phyloP scores from a whole-genome alignment of 2,113 vertebrate genomes.

The Mesoclemmys tuberculata region DNA sequence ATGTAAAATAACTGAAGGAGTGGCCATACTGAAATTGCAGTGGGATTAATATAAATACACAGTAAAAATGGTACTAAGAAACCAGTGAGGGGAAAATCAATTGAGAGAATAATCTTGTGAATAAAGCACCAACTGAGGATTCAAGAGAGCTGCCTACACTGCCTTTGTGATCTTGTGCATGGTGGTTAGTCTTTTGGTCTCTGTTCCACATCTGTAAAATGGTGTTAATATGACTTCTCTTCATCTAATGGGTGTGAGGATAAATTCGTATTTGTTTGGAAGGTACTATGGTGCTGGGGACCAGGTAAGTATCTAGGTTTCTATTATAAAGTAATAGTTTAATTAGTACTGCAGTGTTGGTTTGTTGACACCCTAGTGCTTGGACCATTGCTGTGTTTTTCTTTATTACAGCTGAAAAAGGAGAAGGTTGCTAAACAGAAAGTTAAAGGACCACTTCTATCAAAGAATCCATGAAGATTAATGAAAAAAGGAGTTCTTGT shows the following conservation, averaged over 20 bases:
- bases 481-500: constrained; percentile 4
- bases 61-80: background rate
- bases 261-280: background rate
- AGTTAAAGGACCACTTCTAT: constrained; percentile 36
- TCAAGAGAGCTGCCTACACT: background rate
- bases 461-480: constrained; percentile 55
- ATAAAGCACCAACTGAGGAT: background rate
- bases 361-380: background rate
- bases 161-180: background rate
- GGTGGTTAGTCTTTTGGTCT: background rate
- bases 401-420: constrained; percentile 76
- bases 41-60: background rate
- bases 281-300: background rate
- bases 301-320: background rate
- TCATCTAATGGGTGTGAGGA: background rate
- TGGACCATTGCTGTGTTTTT: constrained; percentile 23
- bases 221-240: background rate
- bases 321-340: background rate
- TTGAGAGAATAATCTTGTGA: background rate
- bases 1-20: background rate
- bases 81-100: background rate
- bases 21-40: background rate
- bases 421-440: constrained; percentile 73
- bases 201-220: background rate
- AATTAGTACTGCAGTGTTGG: background rate